Conservation (phyloP, 2,888 invertebrate species). For the Teleiodes luculella region DNA sequence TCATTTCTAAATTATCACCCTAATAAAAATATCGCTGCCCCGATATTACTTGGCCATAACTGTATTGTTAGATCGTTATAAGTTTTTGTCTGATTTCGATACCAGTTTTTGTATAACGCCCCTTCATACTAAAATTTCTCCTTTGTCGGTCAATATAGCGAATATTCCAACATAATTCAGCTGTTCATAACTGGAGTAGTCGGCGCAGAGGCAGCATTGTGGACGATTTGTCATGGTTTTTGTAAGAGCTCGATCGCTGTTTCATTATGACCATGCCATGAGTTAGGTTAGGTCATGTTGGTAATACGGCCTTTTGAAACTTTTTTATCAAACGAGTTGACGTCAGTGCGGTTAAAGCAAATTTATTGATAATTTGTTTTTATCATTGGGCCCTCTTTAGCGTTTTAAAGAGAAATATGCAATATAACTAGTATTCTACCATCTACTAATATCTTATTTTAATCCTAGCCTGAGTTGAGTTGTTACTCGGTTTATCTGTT, state of each 20-base stretch:
- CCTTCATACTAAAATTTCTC: constrained; percentile 11
- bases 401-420: too few species aligned
- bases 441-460: too few species aligned
- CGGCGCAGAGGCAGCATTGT: constrained; percentile 35
- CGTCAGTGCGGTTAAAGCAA: neutral
- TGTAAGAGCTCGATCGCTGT: constrained; percentile 40
- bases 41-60: neutral
- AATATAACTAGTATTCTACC: too few species aligned
- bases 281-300: constrained; percentile 47
- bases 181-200: neutral
- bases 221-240: constrained; percentile 66
- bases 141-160: constrained; percentile 11
- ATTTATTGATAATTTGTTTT: neutral
- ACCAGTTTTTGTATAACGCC: neutral
- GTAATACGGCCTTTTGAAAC: constrained; percentile 15
- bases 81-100: neutral
- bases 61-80: neutral
- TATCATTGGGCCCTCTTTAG: too few species aligned
- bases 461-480: neutral
- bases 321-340: too few species aligned
- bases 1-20: neutral
- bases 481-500: neutral
- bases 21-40: neutral
- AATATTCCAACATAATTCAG: constrained; percentile 2
- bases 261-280: constrained; percentile 46